Evolutionary conservation across 2,888 invertebrate genomes (phyloP), one percentile per base, ranked within the genome.

Genomic region (Amphipoea oculea): DNA sequence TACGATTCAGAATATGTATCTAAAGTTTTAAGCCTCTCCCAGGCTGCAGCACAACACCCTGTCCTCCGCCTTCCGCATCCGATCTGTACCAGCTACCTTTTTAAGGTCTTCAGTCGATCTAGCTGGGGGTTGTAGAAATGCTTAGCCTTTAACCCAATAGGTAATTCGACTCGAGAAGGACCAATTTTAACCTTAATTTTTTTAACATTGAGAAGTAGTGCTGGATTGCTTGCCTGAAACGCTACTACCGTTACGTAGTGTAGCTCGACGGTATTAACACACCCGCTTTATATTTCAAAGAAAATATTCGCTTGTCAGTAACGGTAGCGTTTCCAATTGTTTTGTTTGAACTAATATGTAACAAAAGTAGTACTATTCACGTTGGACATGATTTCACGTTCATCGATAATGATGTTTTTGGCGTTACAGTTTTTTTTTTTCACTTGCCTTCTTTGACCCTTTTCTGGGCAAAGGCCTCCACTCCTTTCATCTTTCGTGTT

Each of bases 211-310:
- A 6, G 9, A 17, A n/a, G 5, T 14, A 23, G 14, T n/a, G 2
- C 20, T n/a, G 45, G n/a, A 36, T 79, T 51, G 57, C 9, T 57
- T 65, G 40, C 65, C 23, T 29, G 14, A 17, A 54, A 51, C 36
- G 6, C 48, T 51, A 57, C 48, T 40, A 57, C 17, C 23, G 6
- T 6, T 23, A 29, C 11, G 51, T 36, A 23, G 69, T 45, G 12
- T 29, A 45, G 11, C 62, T 2, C 11, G 2, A 6, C 45, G 23
- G 67, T n/a, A 73, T 23, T 40, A 12, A 73, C 17, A 4, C 29
- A n/a, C 42, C 14, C 11, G 20, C 3, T 40, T 79, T 65, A 48
- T 71, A 80, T 81, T 71, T 48, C 65, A 80, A 79, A 80, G 42
- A 51, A 20, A n/a, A 57, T 36, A 14, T 40, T 78, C 12, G 11